These are phyloP conservation scores for Athene noctua DNA, from an alignment of 2,113 vertebrate genomes.

Conservation along the genomic window DNA sequence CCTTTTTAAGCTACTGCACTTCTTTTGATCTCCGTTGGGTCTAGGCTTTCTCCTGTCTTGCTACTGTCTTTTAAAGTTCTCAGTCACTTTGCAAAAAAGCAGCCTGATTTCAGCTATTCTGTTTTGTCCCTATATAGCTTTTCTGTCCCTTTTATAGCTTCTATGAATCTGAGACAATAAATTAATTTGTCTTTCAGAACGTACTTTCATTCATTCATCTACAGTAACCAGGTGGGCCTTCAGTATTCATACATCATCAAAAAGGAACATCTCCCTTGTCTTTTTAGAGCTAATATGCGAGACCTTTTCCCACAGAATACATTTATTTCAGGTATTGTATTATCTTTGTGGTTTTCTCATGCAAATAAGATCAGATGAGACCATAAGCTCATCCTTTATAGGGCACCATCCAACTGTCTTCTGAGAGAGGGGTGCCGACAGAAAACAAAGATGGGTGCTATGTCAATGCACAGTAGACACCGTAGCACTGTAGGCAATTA, in stretches of 20 bases:
- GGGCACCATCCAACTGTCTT: neutral
- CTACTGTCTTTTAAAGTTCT: neutral
- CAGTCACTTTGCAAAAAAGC: neutral
- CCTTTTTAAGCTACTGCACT: neutral
- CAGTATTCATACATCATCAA: neutral
- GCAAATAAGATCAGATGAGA: neutral
- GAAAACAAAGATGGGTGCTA: neutral
- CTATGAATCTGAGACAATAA: neutral
- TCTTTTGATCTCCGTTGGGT: slow-evolving; percentile 9
- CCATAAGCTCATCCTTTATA: neutral
- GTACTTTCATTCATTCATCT: too few species aligned
- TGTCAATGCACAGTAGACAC: neutral
- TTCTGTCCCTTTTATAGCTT: neutral
- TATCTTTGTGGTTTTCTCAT: neutral
- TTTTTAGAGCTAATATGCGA: neutral
- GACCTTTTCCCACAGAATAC: neutral
- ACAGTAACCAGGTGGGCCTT: neutral
- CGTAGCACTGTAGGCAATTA: neutral
- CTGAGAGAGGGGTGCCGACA: neutral
- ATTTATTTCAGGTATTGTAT: neutral
- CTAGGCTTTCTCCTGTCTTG: neutral
- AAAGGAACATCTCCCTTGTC: neutral
- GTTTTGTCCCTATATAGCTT: neutral
- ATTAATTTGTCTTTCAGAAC: neutral
- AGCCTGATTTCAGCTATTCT: neutral